Base-by-base conservation (phyloP, 2,888 invertebrate genomes). In the Dryadula phaetusa region DNA sequence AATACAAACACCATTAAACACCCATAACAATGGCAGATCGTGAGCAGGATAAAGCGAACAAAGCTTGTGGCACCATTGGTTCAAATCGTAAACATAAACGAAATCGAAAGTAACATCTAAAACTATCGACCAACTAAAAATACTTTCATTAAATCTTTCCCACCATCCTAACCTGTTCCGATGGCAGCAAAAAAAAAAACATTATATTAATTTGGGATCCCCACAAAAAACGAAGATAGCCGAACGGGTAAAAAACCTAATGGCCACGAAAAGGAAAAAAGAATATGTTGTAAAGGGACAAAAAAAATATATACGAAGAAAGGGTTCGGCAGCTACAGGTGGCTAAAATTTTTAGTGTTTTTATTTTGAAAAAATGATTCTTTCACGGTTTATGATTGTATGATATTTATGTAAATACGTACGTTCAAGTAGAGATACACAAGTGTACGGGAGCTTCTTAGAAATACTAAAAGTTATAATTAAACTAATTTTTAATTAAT, bases 121-220 rank as follows among this genome's bases (percentile, higher is more conserved):
- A 79, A 81, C 81, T 82, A 84, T 82, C 74, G 75, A 77, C 37
- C 25, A 79, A 76, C 75, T 78, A 81, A 84, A 87, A 87, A 85
- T 88, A 92, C 92, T 92, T 92, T 92, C 92, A 86, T 90, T 89
- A 86, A 80, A 82, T 79, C 81, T 85, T 90, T 90, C 90, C 88
- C 91, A 89, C 85, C 80, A 77, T 74, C 75, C 76, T 64, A 89
- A 90, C 91, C 86, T 75, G 91, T 90, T 87, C 69, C 72, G 82
- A 87, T 88, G 84, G 75, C 78, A 83, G 85, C 85, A 76, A 77
- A 76, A 76, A 77, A n/a, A 76, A 88, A 90, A 89, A 86, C 84
- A 85, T 85, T 84, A 88, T 91, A 91, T 92, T 92, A 92, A 92
- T 92, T 92, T 91, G 92, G 90, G 89, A 86, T 87, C 83, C 81